Base-by-base conservation (phyloP, 1,140 invertebrate genomes). In the Orius insidiosus region DNA sequence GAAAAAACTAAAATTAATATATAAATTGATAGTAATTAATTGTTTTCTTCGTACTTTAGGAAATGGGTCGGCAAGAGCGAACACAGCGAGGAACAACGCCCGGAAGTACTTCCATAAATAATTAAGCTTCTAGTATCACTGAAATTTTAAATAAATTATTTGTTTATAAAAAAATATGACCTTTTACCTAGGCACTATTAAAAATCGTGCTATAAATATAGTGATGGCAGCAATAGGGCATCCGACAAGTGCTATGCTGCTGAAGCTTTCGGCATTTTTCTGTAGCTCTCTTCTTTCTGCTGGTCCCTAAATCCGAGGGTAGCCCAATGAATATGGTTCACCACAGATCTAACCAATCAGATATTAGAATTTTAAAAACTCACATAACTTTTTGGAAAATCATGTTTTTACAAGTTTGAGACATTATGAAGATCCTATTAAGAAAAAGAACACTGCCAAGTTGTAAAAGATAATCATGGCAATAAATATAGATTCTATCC, bases 221-320 rank as follows among this genome's bases (percentile, higher is more conserved):
- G 74, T 66, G 43, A 74, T 52, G 47, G 75, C 63, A 0, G 75
- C 71, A 31, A 79, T 50, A 2, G 77, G 65, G 35, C 75, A 75
- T 5, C 74, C 75, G 11, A 76, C 56, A 9, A 78, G 52, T 0
- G 74, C 76, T 8, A 77, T 54, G 3, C 72, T 74, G 4, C 74
- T 76, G 53, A 74, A 75, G 5, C 72, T 71, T 50, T 77, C 75
- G 33, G 72, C 70, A 36, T 77, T 70, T 8, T 67, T 63, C 19
- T 70, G 67, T 77, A 85, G 15, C 69, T 72, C 30, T 63, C 64
- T 56, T 85, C 82, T 34, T 74, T 70, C 13, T 65, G 66, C 1
- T 59, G 56, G 47, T 78, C 71, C 45, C 70, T 72, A 63, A 85
- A 85, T 19, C 68, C 66, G 49, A 83, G 62, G 3, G 69, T 74